Conservation (phyloP, 2,113 vertebrate species). For the Cacatua alba region DNA sequence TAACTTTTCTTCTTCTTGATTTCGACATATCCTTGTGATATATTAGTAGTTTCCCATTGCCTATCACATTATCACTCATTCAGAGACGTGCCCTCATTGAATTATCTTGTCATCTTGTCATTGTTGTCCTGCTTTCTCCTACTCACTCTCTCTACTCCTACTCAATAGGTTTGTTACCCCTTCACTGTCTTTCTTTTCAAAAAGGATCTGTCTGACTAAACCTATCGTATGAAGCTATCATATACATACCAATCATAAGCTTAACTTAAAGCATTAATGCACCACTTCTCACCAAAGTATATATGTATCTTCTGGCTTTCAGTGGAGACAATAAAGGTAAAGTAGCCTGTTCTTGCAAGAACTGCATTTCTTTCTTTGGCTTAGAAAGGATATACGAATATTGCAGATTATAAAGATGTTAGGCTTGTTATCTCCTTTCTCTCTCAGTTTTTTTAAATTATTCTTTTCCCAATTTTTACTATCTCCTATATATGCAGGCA, state of each 20-base stretch:
- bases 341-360: background rate
- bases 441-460: background rate
- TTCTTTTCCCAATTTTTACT: background rate
- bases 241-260: background rate
- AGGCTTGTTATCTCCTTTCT: background rate
- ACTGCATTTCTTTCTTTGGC: background rate
- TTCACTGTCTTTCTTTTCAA: background rate
- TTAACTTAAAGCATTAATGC: background rate
- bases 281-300: background rate
- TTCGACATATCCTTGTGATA: background rate
- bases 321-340: background rate
- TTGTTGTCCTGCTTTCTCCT: background rate
- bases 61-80: background rate
- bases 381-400: background rate
- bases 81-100: background rate
- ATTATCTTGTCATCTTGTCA: background rate
- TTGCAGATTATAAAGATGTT: background rate
- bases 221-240: background rate
- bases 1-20: background rate
- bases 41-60: background rate
- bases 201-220: background rate
- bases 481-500: background rate
- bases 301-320: background rate
- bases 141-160: background rate
- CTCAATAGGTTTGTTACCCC: background rate